Evolutionary conservation across 1,140 invertebrate genomes (phyloP), one percentile per base, ranked within the genome.

Genomic region (Euschistus heros): DNA sequence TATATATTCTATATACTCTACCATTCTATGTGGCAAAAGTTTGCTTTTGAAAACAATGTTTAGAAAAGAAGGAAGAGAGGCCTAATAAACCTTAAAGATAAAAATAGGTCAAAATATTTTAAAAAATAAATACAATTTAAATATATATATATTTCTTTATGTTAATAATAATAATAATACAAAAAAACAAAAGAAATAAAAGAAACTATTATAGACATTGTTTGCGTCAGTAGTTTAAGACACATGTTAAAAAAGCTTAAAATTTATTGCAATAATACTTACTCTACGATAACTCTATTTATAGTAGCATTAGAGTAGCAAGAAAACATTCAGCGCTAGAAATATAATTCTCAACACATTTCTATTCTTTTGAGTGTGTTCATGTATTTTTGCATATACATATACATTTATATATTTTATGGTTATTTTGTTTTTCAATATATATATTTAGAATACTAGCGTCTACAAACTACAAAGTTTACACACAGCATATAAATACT

Each of bases 401-500:
- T 37, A 37, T 37, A 37, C 33, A 37, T 37, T 30, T 30, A 37
- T 37, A 37, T 37, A 37, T 10, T 37, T 26, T 17, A 57, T 24
- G 54, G 24, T 57, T 57, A 57, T 57, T n/a, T 26, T 57, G 24
- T 57, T 26, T 37, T 13, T 57, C 14, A 57, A 24, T 22, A 57
- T 57, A 57, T 57, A 57, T 57, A 57, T 57, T 57, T 57, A 57
- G 54, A 57, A 57, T 57, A 57, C 55, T 65, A 33, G 30, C 44
- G 17, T 54, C 47, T 52, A 54, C 52, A 60, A 52, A 61, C 33
- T 44, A 66, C 64, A 57, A 52, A 44, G 20, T 66, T 66, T 61
- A 47, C 52, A 65, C 47, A 66, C 52, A 47, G 22, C 26, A 60
- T 60, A 60, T 46, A 62, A 62, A 46, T 62, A 62, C 61, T 61